Percentiles rank a stretch among this genome's conserved stretches.
Evolutionary conservation across 2,888 invertebrate genomes (phyloP).

Genomic region (Dicranocentrus wangi): DNA sequence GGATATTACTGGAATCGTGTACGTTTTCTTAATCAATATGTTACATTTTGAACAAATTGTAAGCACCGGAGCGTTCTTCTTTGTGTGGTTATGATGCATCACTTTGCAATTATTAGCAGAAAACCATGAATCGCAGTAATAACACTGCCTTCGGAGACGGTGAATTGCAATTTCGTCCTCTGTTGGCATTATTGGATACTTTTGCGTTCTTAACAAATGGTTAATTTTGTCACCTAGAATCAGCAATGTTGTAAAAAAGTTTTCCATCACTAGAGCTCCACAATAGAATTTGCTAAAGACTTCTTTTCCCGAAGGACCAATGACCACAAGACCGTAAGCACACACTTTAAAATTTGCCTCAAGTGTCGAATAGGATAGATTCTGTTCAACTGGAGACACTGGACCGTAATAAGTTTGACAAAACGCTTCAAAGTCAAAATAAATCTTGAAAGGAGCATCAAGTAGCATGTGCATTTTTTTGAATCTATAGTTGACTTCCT

Average conservation of each 20-base stretch:
- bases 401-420: neutral
- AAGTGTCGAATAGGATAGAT: neutral
- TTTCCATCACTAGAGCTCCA: slow-evolving; percentile 6
- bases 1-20: neutral
- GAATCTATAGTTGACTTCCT: neutral
- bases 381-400: neutral
- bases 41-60: slow-evolving; percentile 12
- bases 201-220: neutral
- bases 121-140: neutral
- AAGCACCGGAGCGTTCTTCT: no score
- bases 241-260: neutral
- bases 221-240: neutral
- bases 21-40: neutral
- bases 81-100: neutral
- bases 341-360: slow-evolving; percentile 10
- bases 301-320: neutral
- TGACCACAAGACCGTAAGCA: neutral
- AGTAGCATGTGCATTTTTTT: slow-evolving; percentile 7
- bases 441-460: neutral
- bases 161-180: neutral
- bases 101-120: neutral
- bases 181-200: neutral
- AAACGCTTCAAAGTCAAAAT: slow-evolving; percentile 19
- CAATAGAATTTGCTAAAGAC: neutral
- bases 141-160: neutral